Conservation (phyloP, 2,888 invertebrate species). For the Micropterix aruncella region DNA sequence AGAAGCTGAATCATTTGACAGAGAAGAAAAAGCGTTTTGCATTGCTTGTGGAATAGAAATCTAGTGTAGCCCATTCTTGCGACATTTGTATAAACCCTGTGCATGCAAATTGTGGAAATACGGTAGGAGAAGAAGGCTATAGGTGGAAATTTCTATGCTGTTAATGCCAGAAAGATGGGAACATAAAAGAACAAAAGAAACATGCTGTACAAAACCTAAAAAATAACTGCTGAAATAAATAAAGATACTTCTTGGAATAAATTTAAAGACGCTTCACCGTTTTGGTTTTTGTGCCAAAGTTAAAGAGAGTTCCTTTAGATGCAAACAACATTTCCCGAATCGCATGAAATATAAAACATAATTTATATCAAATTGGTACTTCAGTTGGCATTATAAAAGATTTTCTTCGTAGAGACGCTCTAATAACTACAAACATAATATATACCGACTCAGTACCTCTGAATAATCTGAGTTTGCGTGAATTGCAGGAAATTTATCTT, state of each 20-base stretch:
- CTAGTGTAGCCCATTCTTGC: conserved; percentile 10
- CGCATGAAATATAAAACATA: neutral
- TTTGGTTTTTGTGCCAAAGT: neutral
- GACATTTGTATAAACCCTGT: conserved; percentile 10
- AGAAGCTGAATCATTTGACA: neutral
- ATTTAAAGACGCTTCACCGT: neutral
- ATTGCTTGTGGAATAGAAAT: conserved; percentile 10
- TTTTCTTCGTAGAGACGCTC: neutral
- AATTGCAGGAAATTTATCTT: neutral
- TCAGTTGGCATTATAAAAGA: no score
- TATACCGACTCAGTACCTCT: neutral
- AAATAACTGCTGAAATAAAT: neutral
- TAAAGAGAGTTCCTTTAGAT: neutral
- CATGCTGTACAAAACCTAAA: neutral
- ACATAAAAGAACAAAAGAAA: neutral
- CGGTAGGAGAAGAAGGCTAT: conserved; percentile 5
- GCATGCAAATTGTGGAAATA: conserved; percentile 10
- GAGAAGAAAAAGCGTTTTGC: conserved; percentile 3
- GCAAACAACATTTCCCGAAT: neutral
- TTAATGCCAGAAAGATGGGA: neutral
- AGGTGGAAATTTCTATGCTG: neutral
- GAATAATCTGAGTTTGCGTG: neutral
- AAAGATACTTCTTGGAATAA: neutral
- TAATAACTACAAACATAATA: neutral
- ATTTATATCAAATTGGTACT: neutral